Conservation (phyloP, 1,140 invertebrate genomes). For the Lanistes nyassanus region DNA sequence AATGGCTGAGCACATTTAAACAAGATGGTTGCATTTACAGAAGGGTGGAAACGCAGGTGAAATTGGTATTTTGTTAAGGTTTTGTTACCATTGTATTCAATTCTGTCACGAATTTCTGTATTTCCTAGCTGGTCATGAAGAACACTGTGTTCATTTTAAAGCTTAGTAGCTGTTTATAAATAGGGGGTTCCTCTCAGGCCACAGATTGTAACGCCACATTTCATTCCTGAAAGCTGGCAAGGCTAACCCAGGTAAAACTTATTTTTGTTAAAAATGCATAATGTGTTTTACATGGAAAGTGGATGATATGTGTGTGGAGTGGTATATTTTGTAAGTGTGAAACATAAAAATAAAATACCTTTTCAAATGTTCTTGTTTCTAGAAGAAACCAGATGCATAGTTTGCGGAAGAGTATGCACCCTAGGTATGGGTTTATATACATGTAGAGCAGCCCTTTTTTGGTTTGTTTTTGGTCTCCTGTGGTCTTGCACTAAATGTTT, state of each 20-base stretch:
- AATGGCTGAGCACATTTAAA: no score
- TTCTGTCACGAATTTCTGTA: no score
- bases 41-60: no score
- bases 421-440: slow-evolving; percentile 18
- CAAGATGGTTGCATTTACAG: no score
- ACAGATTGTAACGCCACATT: not conserved
- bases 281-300: not conserved
- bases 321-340: not conserved
- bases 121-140: no score
- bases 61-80: no score
- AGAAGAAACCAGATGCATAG: slow-evolving; percentile 29
- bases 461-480: no score
- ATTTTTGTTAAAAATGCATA: not conserved
- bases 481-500: not conserved
- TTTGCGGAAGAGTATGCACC: slow-evolving; percentile 24
- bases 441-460: slow-evolving; percentile 3
- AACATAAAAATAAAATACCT: not conserved
- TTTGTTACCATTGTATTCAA: no score
- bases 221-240: not conserved
- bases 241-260: not conserved
- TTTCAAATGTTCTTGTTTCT: slow-evolving; percentile 13
- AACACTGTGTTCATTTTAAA: no score
- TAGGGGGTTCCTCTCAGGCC: no score
- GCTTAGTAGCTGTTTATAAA: no score
- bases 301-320: not conserved